These are phyloP conservation scores for Hephaestus fuliginosus DNA, from an alignment of 2,797 vertebrate species.

Conservation along the genomic window DNA sequence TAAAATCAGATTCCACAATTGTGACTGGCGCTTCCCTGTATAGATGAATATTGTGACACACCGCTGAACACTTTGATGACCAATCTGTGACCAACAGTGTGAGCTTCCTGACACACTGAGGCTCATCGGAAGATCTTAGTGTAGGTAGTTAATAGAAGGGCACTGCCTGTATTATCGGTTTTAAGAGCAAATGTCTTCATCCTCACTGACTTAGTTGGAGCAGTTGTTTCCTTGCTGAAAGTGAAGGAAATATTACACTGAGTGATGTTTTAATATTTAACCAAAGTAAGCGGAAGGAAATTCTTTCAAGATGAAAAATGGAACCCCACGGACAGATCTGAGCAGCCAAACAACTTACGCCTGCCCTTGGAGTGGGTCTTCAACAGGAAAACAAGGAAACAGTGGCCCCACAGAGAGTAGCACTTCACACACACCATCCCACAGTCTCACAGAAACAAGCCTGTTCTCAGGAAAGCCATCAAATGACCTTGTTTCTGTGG, in stretches of 20 bases:
- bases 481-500: slow-evolving; percentile 55
- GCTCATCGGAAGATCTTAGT: slow-evolving; percentile 3
- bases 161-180: slow-evolving; percentile 16
- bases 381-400: slow-evolving; percentile 47
- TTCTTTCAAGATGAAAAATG: slow-evolving; percentile 33
- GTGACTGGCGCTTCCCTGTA: slow-evolving; percentile 61
- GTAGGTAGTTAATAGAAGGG: slow-evolving; percentile 10
- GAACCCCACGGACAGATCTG: slow-evolving; percentile 11
- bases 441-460: slow-evolving; percentile 44
- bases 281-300: slow-evolving; percentile 21
- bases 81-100: slow-evolving; percentile 29
- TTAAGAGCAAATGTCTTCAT: slow-evolving; percentile 18
- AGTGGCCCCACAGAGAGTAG: slow-evolving; percentile 23
- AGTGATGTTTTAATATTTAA: slow-evolving; percentile 41
- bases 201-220: not conserved
- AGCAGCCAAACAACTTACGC: slow-evolving; percentile 27
- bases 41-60: slow-evolving; percentile 53
- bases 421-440: slow-evolving; percentile 27
- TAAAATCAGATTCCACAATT: slow-evolving; percentile 45
- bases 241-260: slow-evolving; percentile 23
- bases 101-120: slow-evolving; percentile 26
- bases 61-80: slow-evolving; percentile 42
- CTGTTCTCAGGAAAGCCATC: slow-evolving; percentile 54
- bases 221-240: not conserved
- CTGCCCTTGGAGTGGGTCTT: slow-evolving; percentile 31